Evolutionary conservation across 2,113 vertebrate species (phyloP), one percentile per base, ranked within the genome.

Genomic region (Meleagris gallopavo): DNA sequence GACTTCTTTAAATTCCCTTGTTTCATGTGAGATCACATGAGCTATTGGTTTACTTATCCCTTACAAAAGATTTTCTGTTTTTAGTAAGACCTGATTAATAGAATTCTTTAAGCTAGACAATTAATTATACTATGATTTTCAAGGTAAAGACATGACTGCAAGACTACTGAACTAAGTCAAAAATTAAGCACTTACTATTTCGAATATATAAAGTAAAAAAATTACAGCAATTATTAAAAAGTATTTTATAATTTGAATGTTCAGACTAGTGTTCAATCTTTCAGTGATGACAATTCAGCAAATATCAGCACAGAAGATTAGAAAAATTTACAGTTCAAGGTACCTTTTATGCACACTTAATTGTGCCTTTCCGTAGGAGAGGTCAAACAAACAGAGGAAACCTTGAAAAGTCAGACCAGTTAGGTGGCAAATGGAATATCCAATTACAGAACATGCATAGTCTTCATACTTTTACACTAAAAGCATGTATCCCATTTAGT

Each of bases 1-100:
- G 52, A 72, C 71, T 83, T 92, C 92, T 95, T 97, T 95, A 95
- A 93, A 98, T 89, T 97, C 96, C 87, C 34, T 82, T 96, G 79
- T 92, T 93, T 77, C 74, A 88, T 58, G 48, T 34, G 46, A 90
- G 74, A 96, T 91, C 96, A 97, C 92, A 79, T 83, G 86, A 40
- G n/a, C 60, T 86, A 72, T 55, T 94, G 87, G 95, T 96, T 91
- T 82, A 93, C 65, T 93, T 90, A 90, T 82, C 81, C 92, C 27
- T 92, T 40, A 78, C 27, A 89, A 93, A 95, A 62, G 91, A 94
- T 80, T 90, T 83, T 36, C 45, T 67, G 90, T 78, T 86, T 86
- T 62, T 22, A 91, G 46, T 90, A 95, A 62, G 73, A 80, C 45
- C 65, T 80, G 64, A 92, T 95, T 72, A 96, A 77, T 29, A 77